Base-by-base conservation (phyloP, 2,113 vertebrate genomes). In the Thalassoma bifasciatum region DNA sequence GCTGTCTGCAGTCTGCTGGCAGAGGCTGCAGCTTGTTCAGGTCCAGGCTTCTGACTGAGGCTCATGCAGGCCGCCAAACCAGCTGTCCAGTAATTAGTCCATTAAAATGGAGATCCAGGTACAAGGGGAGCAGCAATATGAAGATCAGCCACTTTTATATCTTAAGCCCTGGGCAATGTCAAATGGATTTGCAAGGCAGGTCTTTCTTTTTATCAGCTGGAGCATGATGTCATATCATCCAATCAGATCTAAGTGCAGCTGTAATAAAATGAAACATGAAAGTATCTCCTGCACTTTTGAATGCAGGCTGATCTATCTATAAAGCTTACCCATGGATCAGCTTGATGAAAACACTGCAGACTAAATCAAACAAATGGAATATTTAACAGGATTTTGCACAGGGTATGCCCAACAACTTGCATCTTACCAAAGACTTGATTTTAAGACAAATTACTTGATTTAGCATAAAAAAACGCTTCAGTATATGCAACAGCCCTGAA, bases 91-190 rank as follows among this genome's bases (percentile, higher is more conserved):
- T 92, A 93, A 93, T 93, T 88, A 92, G 79, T 70, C 83, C 77
- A 88, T 93, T 92, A 91, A 91, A 90, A 94, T 91, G 88, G 86
- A 93, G 91, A 93, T 92, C 88, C 87, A 91, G 89, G 85, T 91
- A 88, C 77, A 86, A 82, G 77, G 66, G 80, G 77, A 72, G 81
- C 73, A 81, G 77, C 58, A 83, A 82, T 77, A 83, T 82, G 63
- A 87, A 85, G 86, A 91, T 92, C 83, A 86, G 79, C 85, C 77
- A 80, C 74, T 21, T 81, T 89, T 83, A 89, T 88, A 89, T 91
- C 84, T 82, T 85, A 89, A 88, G 70, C 80, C 82, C 42, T 56
- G 57, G 82, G 77, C 73, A 89, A 82, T 66, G 77, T 86, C 87
- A 81, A 61, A 63, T 42, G 9, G 79, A 71, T 89, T 81, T 71